A percentile compares a stretch with the other conserved stretches of the same genome.
Evolutionary conservation across 2,113 vertebrate species (phyloP).

Genomic region (Martes martes): DNA sequence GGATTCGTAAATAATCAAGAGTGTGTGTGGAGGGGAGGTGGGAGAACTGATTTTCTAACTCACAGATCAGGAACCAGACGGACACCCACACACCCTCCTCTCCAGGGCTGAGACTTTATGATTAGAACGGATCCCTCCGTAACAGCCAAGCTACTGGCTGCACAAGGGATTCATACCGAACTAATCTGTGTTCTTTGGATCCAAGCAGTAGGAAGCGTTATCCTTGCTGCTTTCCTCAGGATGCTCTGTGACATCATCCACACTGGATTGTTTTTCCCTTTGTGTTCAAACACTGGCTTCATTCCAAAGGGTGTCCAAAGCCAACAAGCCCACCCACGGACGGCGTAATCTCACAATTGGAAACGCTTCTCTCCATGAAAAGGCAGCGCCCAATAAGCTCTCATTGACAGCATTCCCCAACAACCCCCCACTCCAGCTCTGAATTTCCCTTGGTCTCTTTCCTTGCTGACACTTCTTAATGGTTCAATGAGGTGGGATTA

Average conservation of each 20-base stretch:
- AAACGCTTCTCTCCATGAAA: background rate
- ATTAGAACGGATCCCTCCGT: background rate
- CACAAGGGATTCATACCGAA: conserved; percentile 53
- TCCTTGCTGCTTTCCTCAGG: conserved; percentile 63
- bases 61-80: conserved; percentile 55
- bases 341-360: background rate
- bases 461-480: background rate
- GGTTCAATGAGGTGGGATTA: background rate
- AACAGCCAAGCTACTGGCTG: conserved; percentile 41
- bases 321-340: background rate
- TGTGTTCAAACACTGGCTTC: conserved; percentile 49
- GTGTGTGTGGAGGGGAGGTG: conserved; percentile 28
- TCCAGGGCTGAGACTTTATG: background rate
- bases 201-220: conserved; percentile 37
- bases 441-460: background rate
- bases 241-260: conserved; percentile 46
- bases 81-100: background rate
- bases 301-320: conserved; percentile 55
- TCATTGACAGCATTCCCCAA: background rate
- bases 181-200: conserved; percentile 45
- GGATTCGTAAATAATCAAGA: conserved; percentile 67
- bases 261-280: conserved; percentile 46
- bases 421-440: accelerated
- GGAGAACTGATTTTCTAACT: conserved; percentile 57
- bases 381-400: background rate